Conservation (phyloP, 2,113 vertebrate genomes). For the Bucco capensis region DNA sequence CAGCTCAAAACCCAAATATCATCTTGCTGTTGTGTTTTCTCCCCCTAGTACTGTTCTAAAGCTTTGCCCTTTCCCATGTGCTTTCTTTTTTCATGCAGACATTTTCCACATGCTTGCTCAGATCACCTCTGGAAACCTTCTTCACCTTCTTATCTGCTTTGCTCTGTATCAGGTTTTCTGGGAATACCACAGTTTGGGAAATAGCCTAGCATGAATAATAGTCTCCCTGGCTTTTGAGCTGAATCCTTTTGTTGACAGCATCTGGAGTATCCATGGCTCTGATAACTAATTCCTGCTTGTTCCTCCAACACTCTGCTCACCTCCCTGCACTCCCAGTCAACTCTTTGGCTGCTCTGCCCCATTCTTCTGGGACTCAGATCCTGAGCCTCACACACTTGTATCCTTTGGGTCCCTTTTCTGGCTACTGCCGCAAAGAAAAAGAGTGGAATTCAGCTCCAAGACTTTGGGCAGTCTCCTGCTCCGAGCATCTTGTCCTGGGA, state of each 20-base stretch:
- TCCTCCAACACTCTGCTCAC: neutral
- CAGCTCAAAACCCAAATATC: neutral
- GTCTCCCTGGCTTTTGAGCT: neutral
- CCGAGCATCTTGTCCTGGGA: neutral
- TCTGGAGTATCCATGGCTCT: conserved; percentile 5
- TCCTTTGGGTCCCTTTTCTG: neutral
- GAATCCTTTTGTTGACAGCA: conserved; percentile 9
- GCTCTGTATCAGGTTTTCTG: conserved; percentile 20
- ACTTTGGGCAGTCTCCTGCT: neutral
- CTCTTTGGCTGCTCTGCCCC: neutral
- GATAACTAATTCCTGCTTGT: neutral
- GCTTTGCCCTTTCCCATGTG: neutral
- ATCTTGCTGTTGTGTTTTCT: neutral
- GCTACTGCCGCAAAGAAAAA: neutral
- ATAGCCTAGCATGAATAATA: neutral
- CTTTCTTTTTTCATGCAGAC: neutral
- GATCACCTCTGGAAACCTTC: neutral
- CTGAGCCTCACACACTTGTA: neutral
- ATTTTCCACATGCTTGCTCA: conserved; percentile 19
- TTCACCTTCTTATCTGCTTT: conserved; percentile 41
- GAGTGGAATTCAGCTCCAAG: neutral
- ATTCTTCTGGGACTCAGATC: neutral
- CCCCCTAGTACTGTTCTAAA: neutral
- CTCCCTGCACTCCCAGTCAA: neutral
- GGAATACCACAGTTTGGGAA: neutral